Evolutionary conservation across 2,113 vertebrate species (phyloP), one percentile per base, ranked within the genome.

Genomic region (Microcebus jonahi): DNA sequence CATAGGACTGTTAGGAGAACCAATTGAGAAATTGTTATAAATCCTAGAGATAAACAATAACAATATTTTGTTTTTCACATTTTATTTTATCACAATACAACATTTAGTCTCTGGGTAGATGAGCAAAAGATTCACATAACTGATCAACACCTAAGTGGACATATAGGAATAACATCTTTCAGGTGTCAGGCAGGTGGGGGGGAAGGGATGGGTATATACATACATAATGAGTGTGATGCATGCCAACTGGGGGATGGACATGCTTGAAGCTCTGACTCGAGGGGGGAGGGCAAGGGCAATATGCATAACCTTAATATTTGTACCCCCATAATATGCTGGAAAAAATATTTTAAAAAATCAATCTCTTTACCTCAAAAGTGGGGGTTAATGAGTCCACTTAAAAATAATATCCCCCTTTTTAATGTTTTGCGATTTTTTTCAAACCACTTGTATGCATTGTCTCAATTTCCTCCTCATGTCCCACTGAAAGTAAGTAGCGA

Each of bases 331-430:
- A 45, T 45, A 45, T 45, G 45, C 45, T 45, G 45, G 45, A 45
- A 45, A 45, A 45, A 45, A 45, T 45, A 45, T 45, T 45, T 45
- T 45, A 45, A 92, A 91, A 70, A 82, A 79, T 42, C 79, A 61
- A 86, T 82, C 39, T 91, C 31, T 70, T 83, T 90, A 95, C 61
- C 70, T 77, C 31, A 90, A 85, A 93, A 92, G 3, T 65, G 48
- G 36, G 3, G 39, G 42, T 8, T 73, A 71, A 85, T 71, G 23
- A 81, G 11, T 39, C 27, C 4, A 77, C 36, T 89, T 84, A 79
- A 91, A 95, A 89, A 91, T 65, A 80, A 55, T 63, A 55, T 55
- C 0, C 14, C 25, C 67, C 21, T 73, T 82, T 86, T 67, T 71
- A 83, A 92, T 31, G 6, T 55, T 59, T 80, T 88, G 17, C 27